Evolutionary conservation across 2,113 vertebrate species (phyloP).

Genomic region (Nothoprocta pentlandii): DNA sequence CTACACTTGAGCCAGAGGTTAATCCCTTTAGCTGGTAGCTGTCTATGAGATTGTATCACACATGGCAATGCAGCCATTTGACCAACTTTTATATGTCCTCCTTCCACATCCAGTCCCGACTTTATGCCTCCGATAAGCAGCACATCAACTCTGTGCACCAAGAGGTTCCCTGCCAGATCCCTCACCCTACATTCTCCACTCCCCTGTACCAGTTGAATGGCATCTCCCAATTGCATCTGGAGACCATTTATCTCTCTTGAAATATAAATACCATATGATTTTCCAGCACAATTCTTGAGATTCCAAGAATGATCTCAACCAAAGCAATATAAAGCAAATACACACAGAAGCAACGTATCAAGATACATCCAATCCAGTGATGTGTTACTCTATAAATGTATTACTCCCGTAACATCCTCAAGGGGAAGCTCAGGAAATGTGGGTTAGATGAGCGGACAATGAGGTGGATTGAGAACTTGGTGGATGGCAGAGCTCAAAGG

Average conservation of each 20-base stretch:
- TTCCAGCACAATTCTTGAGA: not conserved
- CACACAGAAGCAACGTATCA: not conserved
- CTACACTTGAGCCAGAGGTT: not conserved
- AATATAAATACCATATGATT: not conserved
- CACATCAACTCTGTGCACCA: rapidly evolving
- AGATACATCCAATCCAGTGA: not conserved
- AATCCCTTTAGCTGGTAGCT: not conserved
- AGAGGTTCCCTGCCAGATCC: not conserved
- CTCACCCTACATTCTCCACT: rapidly evolving
- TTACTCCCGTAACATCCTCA: too few relatives aligned
- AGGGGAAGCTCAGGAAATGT: too few relatives aligned
- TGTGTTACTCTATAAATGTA: not conserved
- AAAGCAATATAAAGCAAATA: not conserved
- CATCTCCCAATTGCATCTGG: not conserved
- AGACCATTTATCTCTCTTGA: not conserved
- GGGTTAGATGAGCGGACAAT: too few relatives aligned
- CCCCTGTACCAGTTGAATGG: rapidly evolving
- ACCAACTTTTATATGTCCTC: not conserved
- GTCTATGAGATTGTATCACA: not conserved
- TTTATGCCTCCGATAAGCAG: not conserved
- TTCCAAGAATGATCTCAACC: not conserved
- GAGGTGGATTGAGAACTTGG: too few relatives aligned
- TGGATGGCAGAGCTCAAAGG: too few relatives aligned
- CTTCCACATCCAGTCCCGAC: not conserved
- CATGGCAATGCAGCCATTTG: not conserved